A percentile compares a stretch with the other conserved stretches of the same genome.
phyloP scores from a whole-genome alignment of 2,113 vertebrate species.

The Mystacornis crossleyi region DNA sequence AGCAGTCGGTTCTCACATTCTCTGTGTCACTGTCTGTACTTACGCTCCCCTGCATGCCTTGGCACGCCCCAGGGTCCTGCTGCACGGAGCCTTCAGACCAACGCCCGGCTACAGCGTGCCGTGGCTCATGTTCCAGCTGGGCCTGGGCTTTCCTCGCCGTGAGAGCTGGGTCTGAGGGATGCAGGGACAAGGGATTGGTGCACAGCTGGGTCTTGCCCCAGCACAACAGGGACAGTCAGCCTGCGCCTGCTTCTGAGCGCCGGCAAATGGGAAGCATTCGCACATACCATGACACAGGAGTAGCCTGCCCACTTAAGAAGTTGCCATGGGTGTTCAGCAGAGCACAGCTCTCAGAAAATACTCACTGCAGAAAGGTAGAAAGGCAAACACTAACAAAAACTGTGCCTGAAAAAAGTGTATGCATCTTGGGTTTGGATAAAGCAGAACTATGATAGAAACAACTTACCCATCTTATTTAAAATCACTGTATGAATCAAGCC shows the following conservation, averaged over 20 bases:
- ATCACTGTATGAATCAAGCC: neutral
- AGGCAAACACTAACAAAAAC: neutral
- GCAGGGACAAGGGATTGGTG: neutral
- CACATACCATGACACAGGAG: neutral
- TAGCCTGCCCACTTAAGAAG: neutral
- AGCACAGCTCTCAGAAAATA: neutral
- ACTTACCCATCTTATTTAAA: neutral
- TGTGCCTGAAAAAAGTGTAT: neutral
- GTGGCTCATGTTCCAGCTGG: neutral
- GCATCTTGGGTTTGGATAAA: neutral
- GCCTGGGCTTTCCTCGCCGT: neutral
- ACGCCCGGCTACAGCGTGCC: neutral
- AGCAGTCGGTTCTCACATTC: conserved; percentile 2
- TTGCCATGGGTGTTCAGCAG: neutral
- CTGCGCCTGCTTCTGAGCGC: neutral
- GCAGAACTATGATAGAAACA: neutral
- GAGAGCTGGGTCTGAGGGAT: neutral
- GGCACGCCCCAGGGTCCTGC: neutral
- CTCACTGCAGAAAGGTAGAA: neutral
- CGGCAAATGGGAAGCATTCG: neutral
- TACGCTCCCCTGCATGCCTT: neutral
- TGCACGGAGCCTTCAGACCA: neutral
- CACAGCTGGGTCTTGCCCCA: neutral
- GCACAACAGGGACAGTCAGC: neutral
- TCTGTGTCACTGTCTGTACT: neutral